Percentiles rank a stretch among this genome's conserved stretches.
These are phyloP conservation scores for Drosophila monieri DNA, from an alignment of 2,888 invertebrate species.

Conservation along the genomic window DNA sequence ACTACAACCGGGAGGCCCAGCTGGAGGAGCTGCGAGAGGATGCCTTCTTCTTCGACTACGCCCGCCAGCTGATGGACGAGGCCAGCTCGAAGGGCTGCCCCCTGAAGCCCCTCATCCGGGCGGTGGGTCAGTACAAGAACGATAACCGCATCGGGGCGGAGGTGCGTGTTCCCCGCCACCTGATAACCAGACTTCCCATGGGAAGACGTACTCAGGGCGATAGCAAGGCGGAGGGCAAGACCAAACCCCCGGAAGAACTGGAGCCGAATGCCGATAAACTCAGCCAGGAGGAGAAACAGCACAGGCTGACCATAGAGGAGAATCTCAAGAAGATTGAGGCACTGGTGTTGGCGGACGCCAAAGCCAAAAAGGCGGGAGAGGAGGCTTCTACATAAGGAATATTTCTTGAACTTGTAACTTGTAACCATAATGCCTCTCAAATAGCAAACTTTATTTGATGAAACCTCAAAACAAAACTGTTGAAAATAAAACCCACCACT, in stretches of 20 bases:
- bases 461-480: conserved; percentile 30
- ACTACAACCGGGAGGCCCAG: conserved; percentile 63
- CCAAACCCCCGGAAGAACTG: neutral
- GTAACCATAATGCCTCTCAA: neutral
- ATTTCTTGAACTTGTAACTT: neutral
- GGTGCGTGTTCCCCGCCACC: conserved; percentile 70
- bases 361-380: conserved; percentile 9
- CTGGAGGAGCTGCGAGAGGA: conserved; percentile 70
- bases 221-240: conserved; percentile 47
- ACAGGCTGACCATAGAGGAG: conserved; percentile 40
- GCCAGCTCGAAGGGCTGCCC: conserved; percentile 69
- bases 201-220: conserved; percentile 70
- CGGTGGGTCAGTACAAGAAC: conserved; percentile 72
- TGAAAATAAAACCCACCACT: conserved; percentile 15
- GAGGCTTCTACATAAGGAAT: neutral
- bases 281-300: conserved; percentile 38
- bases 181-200: conserved; percentile 76
- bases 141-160: conserved; percentile 74
- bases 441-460: conserved; percentile 3
- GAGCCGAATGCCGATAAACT: conserved; percentile 26
- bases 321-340: conserved; percentile 58
- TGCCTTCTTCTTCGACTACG: conserved; percentile 63
- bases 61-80: conserved; percentile 61
- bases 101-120: conserved; percentile 70
- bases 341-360: conserved; percentile 41